These are phyloP conservation scores for Ormia ochracea DNA, from an alignment of 2,888 invertebrate species.

Conservation along the genomic window DNA sequence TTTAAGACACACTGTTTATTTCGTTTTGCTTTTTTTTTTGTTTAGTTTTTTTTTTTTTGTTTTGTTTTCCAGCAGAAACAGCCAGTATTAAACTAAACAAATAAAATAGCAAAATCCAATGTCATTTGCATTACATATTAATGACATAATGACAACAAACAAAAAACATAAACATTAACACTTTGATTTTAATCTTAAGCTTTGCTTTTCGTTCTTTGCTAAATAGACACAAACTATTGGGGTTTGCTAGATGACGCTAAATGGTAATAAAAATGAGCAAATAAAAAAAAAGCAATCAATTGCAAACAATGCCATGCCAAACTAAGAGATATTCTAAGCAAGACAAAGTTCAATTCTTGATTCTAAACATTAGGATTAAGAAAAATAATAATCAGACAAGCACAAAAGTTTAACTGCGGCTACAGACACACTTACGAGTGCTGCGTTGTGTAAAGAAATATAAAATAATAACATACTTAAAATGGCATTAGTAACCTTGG, in stretches of 20 bases:
- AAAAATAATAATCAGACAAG: background rate
- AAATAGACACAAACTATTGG: conserved; percentile 26
- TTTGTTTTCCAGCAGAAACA: background rate
- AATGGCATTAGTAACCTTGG: conserved; percentile 42
- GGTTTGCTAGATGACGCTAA: conserved; percentile 35
- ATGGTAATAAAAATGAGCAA: background rate
- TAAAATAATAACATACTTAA: conserved; percentile 12
- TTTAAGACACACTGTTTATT: conserved; percentile 7
- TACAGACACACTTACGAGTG: too few species aligned
- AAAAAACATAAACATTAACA: conserved; percentile 62
- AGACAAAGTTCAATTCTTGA: conserved; percentile 51
- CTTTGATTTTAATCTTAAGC: conserved; percentile 59
- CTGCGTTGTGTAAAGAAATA: background rate
- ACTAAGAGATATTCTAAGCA: background rate
- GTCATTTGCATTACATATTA: conserved; percentile 62
- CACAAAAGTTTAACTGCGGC: background rate
- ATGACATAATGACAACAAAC: conserved; percentile 62
- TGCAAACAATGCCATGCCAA: conserved; percentile 15
- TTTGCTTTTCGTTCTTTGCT: conserved; percentile 31
- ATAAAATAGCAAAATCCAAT: conserved; percentile 48
- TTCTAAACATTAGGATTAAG: conserved; percentile 48
- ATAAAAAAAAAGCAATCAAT: background rate
- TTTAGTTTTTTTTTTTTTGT: too few species aligned
- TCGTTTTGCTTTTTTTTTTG: too few species aligned
- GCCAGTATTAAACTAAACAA: conserved; percentile 15